Percentiles rank a stretch among this genome's conserved stretches.
Conservation (phyloP, 2,888 invertebrate species). For the Callimorpha dominula region DNA sequence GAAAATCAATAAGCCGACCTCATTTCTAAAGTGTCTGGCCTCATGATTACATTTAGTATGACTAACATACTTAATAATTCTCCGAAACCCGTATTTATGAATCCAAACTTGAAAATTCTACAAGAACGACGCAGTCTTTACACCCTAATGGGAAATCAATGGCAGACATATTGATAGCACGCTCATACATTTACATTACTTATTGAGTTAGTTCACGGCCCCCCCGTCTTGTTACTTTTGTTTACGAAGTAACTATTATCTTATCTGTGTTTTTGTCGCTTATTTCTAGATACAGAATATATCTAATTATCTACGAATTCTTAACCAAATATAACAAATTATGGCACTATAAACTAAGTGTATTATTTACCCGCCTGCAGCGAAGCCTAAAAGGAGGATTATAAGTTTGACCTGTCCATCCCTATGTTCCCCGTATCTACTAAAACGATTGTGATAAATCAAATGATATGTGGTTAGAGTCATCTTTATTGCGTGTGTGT, state of each 20-base stretch:
- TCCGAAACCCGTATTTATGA: neutral
- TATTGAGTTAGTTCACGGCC: constrained; percentile 20
- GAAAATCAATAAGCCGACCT: neutral
- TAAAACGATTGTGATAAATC: too few species aligned
- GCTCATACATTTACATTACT: constrained; percentile 10
- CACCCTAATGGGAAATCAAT: constrained; percentile 50
- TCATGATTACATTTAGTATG: neutral
- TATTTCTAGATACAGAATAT: neutral
- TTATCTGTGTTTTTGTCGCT: too few species aligned
- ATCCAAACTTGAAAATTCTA: neutral
- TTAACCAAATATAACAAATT: too few species aligned
- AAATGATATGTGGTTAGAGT: too few species aligned
- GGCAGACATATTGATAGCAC: constrained; percentile 7
- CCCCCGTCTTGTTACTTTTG: neutral
- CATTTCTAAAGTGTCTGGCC: neutral
- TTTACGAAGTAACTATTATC: too few species aligned
- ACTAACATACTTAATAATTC: neutral
- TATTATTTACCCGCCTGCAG: too few species aligned
- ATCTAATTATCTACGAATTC: too few species aligned
- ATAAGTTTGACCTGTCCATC: too few species aligned
- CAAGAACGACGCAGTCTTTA: constrained; percentile 6
- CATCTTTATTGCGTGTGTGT: too few species aligned
- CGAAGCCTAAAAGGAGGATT: too few species aligned
- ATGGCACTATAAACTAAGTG: too few species aligned
- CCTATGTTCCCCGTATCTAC: too few species aligned